Base-by-base conservation (phyloP, 2,797 vertebrate genomes). In the Carapus acus region DNA sequence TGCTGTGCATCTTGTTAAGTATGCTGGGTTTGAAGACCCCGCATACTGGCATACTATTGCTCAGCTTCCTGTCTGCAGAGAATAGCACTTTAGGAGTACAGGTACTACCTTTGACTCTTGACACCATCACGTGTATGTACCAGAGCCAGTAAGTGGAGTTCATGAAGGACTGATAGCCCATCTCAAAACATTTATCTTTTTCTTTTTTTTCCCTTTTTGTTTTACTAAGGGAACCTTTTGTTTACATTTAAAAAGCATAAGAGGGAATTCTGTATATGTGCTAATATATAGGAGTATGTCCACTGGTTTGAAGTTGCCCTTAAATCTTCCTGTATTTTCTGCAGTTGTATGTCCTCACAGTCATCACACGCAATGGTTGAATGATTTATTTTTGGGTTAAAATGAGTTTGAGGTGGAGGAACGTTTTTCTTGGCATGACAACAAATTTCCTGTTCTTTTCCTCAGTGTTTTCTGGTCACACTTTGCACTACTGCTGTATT, bases 31-130 rank as follows among this genome's bases (percentile, higher is more conserved):
- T n/a, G n/a, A n/a, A n/a, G n/a, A n/a, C n/a, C n/a, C n/a, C n/a
- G n/a, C n/a, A n/a, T n/a, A n/a, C n/a, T n/a, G n/a, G n/a, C n/a
- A n/a, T n/a, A n/a, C n/a, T n/a, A 74, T 76, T 69, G 58, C 65
- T 60, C 72, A 76, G 70, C 71, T 57, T 76, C 62, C 60, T 34
- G 74, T 77, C 77, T 72, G 75, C 80, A 76, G 83, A 67, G 86
- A 79, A 79, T 89, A 92, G 92, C 94, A 93, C 93, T 94, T 95
- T 93, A 87, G 87, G 77, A 67, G 79, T 74, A 81, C 72, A 80
- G 75, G 81, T 84, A 85, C 82, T 78, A 75, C 77, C 72, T 80
- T 77, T 27, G 69, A 81, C 60, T 80, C 75, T n/a, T 72, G 65
- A 80, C 68, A 43, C 43, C 54, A 19, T 69, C 56, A 49, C 44